Conservation (phyloP, 1,140 invertebrate species). For the Hypsibius dujardini region DNA sequence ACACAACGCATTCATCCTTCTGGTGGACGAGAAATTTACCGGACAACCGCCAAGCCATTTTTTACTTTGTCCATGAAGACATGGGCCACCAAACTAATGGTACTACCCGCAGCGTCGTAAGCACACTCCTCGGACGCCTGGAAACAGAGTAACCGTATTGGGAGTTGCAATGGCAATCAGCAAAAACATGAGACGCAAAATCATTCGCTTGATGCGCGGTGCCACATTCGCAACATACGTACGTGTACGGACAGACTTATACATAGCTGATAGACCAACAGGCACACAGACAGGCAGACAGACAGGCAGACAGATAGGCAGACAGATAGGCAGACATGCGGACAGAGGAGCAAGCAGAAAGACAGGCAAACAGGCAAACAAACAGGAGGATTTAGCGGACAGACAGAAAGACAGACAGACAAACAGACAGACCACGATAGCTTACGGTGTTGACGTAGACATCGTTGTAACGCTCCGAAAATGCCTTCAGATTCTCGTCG, state of each 20-base stretch:
- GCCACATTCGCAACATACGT: too few relatives aligned
- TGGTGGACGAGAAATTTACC: slow-evolving; percentile 31
- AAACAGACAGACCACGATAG: not conserved
- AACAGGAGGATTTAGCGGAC: too few relatives aligned
- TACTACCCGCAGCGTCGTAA: slow-evolving; percentile 54
- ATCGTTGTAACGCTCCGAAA: not conserved
- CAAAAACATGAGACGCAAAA: too few relatives aligned
- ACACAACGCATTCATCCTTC: slow-evolving; percentile 17
- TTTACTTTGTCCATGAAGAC: slow-evolving; percentile 49
- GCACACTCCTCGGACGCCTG: slow-evolving; percentile 61
- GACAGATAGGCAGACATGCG: not conserved
- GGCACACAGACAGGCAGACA: not conserved
- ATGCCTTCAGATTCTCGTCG: not conserved
- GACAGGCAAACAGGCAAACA: not conserved
- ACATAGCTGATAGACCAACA: too few relatives aligned
- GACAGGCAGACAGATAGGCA: not conserved
- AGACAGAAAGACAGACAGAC: too few relatives aligned
- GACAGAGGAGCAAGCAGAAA: not conserved
- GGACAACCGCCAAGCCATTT: slow-evolving; percentile 64
- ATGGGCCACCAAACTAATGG: slow-evolving; percentile 56
- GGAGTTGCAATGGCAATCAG: too few relatives aligned
- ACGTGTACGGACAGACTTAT: too few relatives aligned
- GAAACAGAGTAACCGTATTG: slow-evolving; percentile 26
- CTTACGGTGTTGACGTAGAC: slow-evolving; percentile 1
- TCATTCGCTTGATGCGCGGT: too few relatives aligned